phyloP scores from a whole-genome alignment of 2,113 vertebrate species.

The Nettapus auritus region DNA sequence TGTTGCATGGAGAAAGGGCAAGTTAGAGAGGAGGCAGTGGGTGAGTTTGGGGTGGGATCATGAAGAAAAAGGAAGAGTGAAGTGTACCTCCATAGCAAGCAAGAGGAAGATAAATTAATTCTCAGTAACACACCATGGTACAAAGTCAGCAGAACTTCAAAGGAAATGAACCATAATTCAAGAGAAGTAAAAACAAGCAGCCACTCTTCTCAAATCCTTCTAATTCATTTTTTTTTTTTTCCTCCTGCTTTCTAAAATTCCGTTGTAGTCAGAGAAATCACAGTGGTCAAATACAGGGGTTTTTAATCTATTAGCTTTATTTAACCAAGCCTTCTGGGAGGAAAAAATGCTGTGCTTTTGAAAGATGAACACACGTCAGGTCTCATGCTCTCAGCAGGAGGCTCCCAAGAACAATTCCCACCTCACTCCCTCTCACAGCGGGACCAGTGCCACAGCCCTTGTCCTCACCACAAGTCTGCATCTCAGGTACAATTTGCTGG shows the following conservation, averaged over 20 bases:
- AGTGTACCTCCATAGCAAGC: not conserved
- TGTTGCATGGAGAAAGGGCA: rapidly evolving
- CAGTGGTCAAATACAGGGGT: not conserved
- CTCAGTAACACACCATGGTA: not conserved
- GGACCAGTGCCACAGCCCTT: not conserved
- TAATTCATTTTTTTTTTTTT: not conserved
- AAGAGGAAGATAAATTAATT: not conserved
- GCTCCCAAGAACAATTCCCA: not conserved
- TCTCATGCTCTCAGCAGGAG: not conserved
- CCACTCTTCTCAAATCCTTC: not conserved
- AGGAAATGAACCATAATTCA: not conserved
- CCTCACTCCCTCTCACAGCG: not conserved
- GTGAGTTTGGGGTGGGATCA: not conserved
- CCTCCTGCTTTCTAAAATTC: not conserved
- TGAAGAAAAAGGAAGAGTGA: not conserved
- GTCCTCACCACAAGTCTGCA: rapidly evolving
- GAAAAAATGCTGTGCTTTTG: not conserved
- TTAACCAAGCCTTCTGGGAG: not conserved
- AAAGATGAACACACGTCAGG: not conserved
- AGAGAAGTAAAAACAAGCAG: not conserved
- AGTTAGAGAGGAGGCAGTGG: not conserved
- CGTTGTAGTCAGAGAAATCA: not conserved
- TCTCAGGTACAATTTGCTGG: too few species aligned
- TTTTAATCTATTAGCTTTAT: not conserved
- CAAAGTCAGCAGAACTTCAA: not conserved